phyloP scores from a whole-genome alignment of 1,140 invertebrate species.

The Grapholita molesta region DNA sequence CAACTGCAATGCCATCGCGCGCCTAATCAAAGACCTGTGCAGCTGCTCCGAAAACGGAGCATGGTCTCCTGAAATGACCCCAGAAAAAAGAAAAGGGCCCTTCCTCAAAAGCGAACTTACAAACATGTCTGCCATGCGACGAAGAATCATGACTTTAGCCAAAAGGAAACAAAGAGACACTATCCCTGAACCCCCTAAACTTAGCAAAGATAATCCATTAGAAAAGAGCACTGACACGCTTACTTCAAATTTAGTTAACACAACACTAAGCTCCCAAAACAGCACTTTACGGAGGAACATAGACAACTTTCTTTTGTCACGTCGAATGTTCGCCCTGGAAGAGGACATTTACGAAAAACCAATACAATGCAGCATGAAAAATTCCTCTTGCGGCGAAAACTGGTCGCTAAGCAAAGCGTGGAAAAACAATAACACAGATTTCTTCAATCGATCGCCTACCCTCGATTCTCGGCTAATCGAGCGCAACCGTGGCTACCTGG shows the following conservation, averaged over 20 bases:
- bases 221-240: constrained; percentile 51
- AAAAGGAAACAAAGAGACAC: constrained; percentile 48
- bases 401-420: constrained; percentile 71
- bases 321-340: constrained; percentile 58
- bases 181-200: constrained; percentile 43
- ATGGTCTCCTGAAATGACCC: constrained; percentile 74
- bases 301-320: constrained; percentile 58
- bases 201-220: constrained; percentile 33
- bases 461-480: constrained; percentile 43
- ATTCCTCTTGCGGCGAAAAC: constrained; percentile 64
- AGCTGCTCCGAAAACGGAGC: constrained; percentile 73
- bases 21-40: constrained; percentile 72
- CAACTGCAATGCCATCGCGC: constrained; percentile 66
- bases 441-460: constrained; percentile 47
- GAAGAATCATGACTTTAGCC: constrained; percentile 61
- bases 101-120: constrained; percentile 68
- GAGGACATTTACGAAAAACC: constrained; percentile 69
- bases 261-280: constrained; percentile 56
- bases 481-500: constrained; percentile 37
- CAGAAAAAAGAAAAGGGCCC: constrained; percentile 53
- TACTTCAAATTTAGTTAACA: constrained; percentile 56
- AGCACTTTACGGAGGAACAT: constrained; percentile 61
- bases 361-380: constrained; percentile 44
- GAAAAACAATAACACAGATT: constrained; percentile 59
- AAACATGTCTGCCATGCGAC: constrained; percentile 66